Evolutionary conservation across 2,888 invertebrate genomes (phyloP), one percentile per base, ranked within the genome.

Genomic region (Acleris laterana): DNA sequence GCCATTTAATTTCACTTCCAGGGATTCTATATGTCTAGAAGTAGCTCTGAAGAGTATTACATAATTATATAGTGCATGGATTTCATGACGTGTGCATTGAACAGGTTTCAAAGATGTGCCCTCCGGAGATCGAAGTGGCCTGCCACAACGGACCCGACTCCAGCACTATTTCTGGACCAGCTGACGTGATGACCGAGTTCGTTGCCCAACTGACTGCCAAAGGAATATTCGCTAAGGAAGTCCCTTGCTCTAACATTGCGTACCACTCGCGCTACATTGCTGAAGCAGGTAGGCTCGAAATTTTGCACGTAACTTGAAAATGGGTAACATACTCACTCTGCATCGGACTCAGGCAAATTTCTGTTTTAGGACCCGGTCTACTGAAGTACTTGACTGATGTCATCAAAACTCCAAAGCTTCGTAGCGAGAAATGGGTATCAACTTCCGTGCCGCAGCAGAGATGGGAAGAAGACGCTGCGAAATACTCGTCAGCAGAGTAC

Each of bases 201-300:
- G 94, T 96, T 0, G 90, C 77, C 0, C 60, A 78, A 19, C 69
- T 92, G 94, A 82, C 83, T 7, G 77, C 77, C 9, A 77, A 83
- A 44, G 77, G 80, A 1, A 80, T 90, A n/a, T 91, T 91, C 51
- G 90, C 89, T 0, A 90, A 84, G 52, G 90, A 90, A 73, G 90
- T 90, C 2, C 87, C 88, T 2, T 96, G 97, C 70, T 95, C 97
- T 17, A 97, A 97, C 75, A 97, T 98, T 69, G 97, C 98, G 0
- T 98, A 98, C 80, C 98, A 98, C 81, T 97, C 97, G 52, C 94
- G 95, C 48, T 97, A 97, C 75, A 97, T 98, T 74, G 93, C 94
- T 1, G 92, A 94, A 61, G 95, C 95, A 63, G 95, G 91, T 85
- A 73, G 32, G 9, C 25, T 6, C 1, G 1, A 6, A 51, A 22